Evolutionary conservation across 1,140 invertebrate species (phyloP).

Genomic region (Contarinia nasturtii): DNA sequence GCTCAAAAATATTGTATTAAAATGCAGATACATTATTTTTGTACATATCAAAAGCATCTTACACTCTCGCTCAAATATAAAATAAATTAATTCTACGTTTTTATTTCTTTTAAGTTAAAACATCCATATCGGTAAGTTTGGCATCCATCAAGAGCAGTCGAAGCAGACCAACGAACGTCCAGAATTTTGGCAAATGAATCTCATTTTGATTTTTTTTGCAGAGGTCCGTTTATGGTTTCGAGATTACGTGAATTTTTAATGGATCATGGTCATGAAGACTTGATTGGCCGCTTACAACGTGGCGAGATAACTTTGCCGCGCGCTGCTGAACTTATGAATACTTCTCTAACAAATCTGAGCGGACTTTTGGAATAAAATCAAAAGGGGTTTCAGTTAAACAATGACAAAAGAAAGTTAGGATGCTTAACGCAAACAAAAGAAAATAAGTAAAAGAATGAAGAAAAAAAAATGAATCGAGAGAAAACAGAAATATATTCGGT

Average conservation of each 20-base stretch:
- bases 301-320: conserved; percentile 49
- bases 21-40: too few species aligned
- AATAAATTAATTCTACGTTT: too few species aligned
- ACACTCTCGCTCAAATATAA: too few species aligned
- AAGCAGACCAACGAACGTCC: too few species aligned
- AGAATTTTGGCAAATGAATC: background rate
- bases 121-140: conserved; percentile 50
- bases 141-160: background rate
- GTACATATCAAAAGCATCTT: too few species aligned
- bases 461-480: too few species aligned
- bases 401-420: too few species aligned
- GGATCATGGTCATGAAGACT: conserved; percentile 49
- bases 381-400: too few species aligned
- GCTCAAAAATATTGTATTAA: conserved; percentile 11
- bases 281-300: conserved; percentile 44
- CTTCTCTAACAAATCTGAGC: conserved; percentile 47
- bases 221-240: conserved; percentile 9
- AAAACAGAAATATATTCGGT: too few species aligned
- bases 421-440: too few species aligned
- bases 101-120: too few species aligned
- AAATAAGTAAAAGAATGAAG: too few species aligned
- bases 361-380: conserved; percentile 10
- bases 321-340: conserved; percentile 50
- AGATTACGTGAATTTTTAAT: conserved; percentile 60
- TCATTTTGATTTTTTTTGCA: background rate